These are phyloP conservation scores for Epizoanthus stellaris DNA, from an alignment of 92 coral and sea anemone genomes.

Conservation along the genomic window DNA sequence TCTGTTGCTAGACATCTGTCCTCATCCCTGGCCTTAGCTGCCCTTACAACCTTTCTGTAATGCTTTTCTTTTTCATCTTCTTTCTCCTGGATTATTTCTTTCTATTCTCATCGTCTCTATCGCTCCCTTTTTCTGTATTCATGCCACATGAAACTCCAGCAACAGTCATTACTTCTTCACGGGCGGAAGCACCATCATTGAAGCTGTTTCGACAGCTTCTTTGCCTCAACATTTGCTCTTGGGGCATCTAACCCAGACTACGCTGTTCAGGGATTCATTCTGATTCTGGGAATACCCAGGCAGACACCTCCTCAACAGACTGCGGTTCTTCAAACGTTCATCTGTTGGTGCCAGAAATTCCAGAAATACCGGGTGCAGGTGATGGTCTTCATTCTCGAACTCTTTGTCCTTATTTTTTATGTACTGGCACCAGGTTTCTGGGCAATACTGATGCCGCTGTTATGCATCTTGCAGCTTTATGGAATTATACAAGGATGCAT, in stretches of 20 bases:
- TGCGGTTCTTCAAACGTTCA: not conserved
- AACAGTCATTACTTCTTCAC: not conserved
- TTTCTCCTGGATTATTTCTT: too few relatives aligned
- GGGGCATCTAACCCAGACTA: not conserved
- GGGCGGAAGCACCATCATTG: not conserved
- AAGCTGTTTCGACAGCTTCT: not conserved
- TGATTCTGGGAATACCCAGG: not conserved
- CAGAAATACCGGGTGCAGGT: not conserved
- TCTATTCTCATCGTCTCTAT: not conserved
- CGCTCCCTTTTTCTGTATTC: not conserved
- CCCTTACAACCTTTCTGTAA: too few relatives aligned
- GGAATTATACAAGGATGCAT: not conserved
- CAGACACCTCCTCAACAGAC: not conserved
- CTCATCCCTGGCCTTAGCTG: too few relatives aligned
- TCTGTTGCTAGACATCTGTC: too few relatives aligned
- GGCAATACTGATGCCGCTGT: not conserved
- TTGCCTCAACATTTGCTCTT: not conserved
- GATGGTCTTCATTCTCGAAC: not conserved
- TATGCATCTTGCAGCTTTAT: not conserved
- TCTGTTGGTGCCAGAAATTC: not conserved
- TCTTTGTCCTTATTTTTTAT: not conserved
- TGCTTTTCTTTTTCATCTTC: too few relatives aligned
- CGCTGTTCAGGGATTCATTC: not conserved
- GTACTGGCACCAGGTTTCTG: not conserved
- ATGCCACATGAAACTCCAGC: not conserved